phyloP scores from a whole-genome alignment of 2,888 invertebrate species.

The Oscheius onirici region DNA sequence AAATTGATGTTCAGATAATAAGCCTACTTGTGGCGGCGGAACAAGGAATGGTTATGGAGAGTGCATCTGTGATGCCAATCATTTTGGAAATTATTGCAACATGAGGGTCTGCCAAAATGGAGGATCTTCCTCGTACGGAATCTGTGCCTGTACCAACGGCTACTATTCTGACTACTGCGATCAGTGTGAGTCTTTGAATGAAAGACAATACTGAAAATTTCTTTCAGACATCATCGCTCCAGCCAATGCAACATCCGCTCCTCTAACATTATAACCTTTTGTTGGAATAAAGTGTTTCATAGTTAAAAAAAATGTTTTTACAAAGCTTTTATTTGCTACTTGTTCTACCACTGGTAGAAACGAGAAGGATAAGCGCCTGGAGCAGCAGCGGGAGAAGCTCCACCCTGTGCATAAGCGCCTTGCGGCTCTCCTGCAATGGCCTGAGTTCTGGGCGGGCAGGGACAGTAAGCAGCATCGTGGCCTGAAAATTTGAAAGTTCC shows the following conservation, averaged over 20 bases:
- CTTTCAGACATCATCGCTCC: slow-evolving; percentile 6
- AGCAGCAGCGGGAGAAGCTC: too few relatives aligned
- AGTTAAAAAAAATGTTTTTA: too few relatives aligned
- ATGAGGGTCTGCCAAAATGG: slow-evolving; percentile 41
- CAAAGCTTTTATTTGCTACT: too few relatives aligned
- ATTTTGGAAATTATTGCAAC: slow-evolving; percentile 11
- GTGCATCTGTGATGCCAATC: slow-evolving; percentile 9
- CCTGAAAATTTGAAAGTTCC: too few relatives aligned
- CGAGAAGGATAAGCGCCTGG: too few relatives aligned
- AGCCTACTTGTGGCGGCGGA: slow-evolving; percentile 13
- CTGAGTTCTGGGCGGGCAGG: too few relatives aligned
- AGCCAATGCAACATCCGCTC: background rate
- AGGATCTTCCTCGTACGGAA: slow-evolving; percentile 41
- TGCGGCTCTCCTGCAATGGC: too few relatives aligned
- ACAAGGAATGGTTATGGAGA: slow-evolving; percentile 5
- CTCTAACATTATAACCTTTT: too few relatives aligned
- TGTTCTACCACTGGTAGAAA: too few relatives aligned
- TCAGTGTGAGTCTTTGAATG: slow-evolving; percentile 1
- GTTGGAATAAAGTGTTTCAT: too few relatives aligned
- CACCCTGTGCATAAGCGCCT: too few relatives aligned
- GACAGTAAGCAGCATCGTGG: slow-evolving; percentile 24
- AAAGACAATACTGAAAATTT: background rate
- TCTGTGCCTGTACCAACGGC: slow-evolving; percentile 48
- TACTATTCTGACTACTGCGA: slow-evolving; percentile 48
- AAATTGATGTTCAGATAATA: too few relatives aligned